Base-by-base conservation (phyloP, 1,140 invertebrate genomes). In the Drosophila obscura region DNA sequence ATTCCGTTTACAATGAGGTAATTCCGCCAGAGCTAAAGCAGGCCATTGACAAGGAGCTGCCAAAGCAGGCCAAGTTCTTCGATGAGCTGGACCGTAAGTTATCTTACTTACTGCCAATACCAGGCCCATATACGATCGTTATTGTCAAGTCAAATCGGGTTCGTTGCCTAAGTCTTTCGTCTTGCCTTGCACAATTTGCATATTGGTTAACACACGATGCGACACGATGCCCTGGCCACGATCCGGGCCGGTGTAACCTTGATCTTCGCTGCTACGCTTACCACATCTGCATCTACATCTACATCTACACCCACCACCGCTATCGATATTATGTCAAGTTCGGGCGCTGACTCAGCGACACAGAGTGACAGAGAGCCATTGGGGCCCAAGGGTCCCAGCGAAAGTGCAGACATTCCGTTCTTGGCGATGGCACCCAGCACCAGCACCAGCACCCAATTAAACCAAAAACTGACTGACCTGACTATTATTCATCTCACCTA, bases 61-160 rank as follows among this genome's bases (percentile, higher is more conserved):
- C 91, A 69, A 92, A 92, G 56, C 73, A 92, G 64, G 82, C 90
- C 45, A 92, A 92, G 73, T 92, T 92, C 73, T 92, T 92, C 45
- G 91, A 92, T 74, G 91, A 92, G 58, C 77, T 92, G 24, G 91
- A 92, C 53, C 77, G 91, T 92, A 77, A 92, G 19, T 19, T 19
- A 19, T 19, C 19, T 16, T 16, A 16, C 16, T 19, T 19, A 19
- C 19, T 19, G 2, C 19, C 19, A 19, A 19, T 1, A 19, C 19
- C 15, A 5, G 0, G 7, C 22, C 4, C 15, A 1, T 0, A 11
- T 15, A n/a, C 13, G 2, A 15, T 51, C 19, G 2, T 53, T 13
- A 1, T 9, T 19, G 57, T 52, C 46, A 46, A 73, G 52, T 44
- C 73, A 66, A 69, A 71, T 72, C n/a, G 55, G 58, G 79, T 82